These are phyloP conservation scores for Kradibia gibbosae DNA, from an alignment of 1,140 invertebrate genomes.

Conservation along the genomic window DNA sequence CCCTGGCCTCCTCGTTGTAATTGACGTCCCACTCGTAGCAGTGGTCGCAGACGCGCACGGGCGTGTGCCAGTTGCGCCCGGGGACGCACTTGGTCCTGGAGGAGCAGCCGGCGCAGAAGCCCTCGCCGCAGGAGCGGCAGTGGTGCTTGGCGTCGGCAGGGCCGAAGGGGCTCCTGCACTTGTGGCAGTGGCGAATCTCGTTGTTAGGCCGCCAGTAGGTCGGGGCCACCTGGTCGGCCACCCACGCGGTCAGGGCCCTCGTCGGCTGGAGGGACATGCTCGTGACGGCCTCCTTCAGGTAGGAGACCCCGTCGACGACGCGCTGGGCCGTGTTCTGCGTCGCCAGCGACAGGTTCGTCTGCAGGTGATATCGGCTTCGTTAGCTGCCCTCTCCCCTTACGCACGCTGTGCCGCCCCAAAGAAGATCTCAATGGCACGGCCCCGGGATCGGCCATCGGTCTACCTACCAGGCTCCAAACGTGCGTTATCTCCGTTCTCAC, in stretches of 20 bases:
- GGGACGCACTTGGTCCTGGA: constrained; percentile 77
- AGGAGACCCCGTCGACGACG: constrained; percentile 82
- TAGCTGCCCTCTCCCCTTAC: too few species aligned
- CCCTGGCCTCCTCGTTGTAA: constrained; percentile 55
- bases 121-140: constrained; percentile 84
- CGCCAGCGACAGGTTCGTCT: constrained; percentile 60
- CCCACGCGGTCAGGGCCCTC: constrained; percentile 80
- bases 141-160: constrained; percentile 80
- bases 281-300: constrained; percentile 80
- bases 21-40: constrained; percentile 72
- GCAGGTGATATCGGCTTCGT: too few species aligned
- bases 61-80: constrained; percentile 77
- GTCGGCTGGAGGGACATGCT: constrained; percentile 82
- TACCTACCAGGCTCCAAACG: constrained; percentile 84
- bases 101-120: constrained; percentile 81
- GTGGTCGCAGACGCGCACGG: constrained; percentile 80
- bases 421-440: too few species aligned
- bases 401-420: too few species aligned
- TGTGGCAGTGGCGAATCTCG: constrained; percentile 81
- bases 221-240: constrained; percentile 84
- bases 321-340: constrained; percentile 83
- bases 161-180: constrained; percentile 76
- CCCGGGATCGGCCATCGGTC: constrained; percentile 11
- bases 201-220: constrained; percentile 87
- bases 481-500: constrained; percentile 83